These are phyloP conservation scores for Momotus momota DNA, from an alignment of 2,797 vertebrate genomes.

Conservation along the genomic window DNA sequence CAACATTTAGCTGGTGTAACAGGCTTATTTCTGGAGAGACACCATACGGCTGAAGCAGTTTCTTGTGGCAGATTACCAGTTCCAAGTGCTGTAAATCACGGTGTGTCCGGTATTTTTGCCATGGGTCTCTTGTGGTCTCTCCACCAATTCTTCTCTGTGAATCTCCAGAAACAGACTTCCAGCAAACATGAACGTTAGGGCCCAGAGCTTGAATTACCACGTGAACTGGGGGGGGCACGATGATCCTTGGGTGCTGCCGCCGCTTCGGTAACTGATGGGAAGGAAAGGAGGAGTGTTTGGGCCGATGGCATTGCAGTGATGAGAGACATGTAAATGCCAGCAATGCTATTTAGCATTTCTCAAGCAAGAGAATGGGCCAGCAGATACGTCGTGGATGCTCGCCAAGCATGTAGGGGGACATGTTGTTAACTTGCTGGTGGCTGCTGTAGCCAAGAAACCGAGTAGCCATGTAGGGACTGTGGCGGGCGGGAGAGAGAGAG, in stretches of 20 bases:
- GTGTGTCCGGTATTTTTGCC: neutral
- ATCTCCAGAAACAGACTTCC: neutral
- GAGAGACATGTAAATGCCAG: slow-evolving; percentile 66
- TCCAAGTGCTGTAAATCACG: neutral
- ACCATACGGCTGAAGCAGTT: neutral
- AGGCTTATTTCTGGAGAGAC: slow-evolving; percentile 1
- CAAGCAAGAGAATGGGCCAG: slow-evolving; percentile 60
- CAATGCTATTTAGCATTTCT: slow-evolving; percentile 65
- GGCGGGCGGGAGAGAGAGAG: slow-evolving; percentile 40
- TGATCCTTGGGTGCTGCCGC: neutral
- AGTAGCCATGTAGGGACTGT: slow-evolving; percentile 71
- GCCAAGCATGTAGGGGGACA: slow-evolving; percentile 72
- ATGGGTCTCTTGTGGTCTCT: neutral
- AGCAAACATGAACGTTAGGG: neutral
- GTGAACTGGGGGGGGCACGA: accelerated
- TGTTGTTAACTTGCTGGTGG: slow-evolving; percentile 74
- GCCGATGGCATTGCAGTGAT: slow-evolving; percentile 36
- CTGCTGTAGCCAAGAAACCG: slow-evolving; percentile 68
- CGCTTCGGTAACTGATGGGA: neutral
- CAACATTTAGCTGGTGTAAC: neutral
- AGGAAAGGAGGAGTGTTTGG: slow-evolving; percentile 2
- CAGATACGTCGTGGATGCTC: slow-evolving; percentile 58
- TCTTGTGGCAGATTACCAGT: neutral
- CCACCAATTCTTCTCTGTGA: neutral
- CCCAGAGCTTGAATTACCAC: neutral